Percentiles rank a stretch among this genome's conserved stretches.
Conservation (phyloP, 2,797 vertebrate species). For the Sternarchorhynchus goeldii region DNA sequence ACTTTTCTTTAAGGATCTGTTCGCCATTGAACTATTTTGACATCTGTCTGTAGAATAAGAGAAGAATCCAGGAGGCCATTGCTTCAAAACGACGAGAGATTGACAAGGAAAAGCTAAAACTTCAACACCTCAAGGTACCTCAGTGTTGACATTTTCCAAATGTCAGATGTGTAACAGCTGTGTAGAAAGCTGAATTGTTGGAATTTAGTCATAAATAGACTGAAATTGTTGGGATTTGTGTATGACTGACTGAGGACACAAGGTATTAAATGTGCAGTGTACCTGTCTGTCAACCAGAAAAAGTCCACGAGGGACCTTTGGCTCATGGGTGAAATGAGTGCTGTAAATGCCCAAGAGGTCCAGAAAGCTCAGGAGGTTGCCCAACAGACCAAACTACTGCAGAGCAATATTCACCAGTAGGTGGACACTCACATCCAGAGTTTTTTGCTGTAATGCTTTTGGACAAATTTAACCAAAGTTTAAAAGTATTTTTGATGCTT, state of each 20-base stretch:
- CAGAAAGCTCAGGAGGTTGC: slow-evolving; percentile 85
- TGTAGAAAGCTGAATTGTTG: background rate
- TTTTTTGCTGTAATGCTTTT: too few species aligned
- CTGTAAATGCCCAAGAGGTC: slow-evolving; percentile 81
- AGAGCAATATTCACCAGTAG: slow-evolving; percentile 85
- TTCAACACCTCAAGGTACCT: slow-evolving; percentile 91
- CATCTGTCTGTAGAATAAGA: slow-evolving; percentile 83
- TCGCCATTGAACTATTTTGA: background rate
- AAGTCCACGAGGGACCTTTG: slow-evolving; percentile 91
- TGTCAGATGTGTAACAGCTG: background rate
- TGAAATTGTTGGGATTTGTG: background rate
- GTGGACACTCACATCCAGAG: background rate
- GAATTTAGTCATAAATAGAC: background rate
- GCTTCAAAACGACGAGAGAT: slow-evolving; percentile 86
- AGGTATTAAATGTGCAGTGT: background rate
- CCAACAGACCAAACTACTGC: slow-evolving; percentile 79
- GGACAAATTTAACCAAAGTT: too few species aligned
- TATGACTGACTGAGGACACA: background rate
- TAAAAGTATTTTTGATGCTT: too few species aligned
- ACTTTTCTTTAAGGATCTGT: background rate
- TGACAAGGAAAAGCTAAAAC: slow-evolving; percentile 92
- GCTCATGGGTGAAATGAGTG: slow-evolving; percentile 89
- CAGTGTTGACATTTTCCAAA: background rate
- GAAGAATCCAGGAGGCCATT: slow-evolving; percentile 92
- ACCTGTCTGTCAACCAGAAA: slow-evolving; percentile 76